These are phyloP conservation scores for Bungarus multicinctus DNA, from an alignment of 2,113 vertebrate genomes.

Conservation along the genomic window DNA sequence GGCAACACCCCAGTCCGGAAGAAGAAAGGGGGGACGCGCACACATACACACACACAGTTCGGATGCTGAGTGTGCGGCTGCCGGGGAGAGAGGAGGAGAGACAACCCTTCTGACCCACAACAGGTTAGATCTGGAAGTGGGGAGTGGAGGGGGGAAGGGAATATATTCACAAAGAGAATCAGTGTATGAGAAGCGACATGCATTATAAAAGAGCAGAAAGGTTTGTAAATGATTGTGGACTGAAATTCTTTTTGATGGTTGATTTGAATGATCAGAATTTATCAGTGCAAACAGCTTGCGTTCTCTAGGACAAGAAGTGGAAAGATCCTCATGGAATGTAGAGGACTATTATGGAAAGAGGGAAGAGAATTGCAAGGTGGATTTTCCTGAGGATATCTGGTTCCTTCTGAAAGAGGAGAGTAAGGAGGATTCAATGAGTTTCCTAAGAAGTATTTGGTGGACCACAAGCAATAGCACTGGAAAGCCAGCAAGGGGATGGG, in stretches of 20 bases:
- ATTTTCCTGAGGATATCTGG: neutral
- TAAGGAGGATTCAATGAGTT: neutral
- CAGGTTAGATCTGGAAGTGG: neutral
- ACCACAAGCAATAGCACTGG: neutral
- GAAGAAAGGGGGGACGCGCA: neutral
- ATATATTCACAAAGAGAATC: neutral
- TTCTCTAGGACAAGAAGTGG: neutral
- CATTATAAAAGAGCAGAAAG: too few relatives aligned
- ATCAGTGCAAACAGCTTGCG: neutral
- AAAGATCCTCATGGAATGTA: neutral
- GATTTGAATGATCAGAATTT: too few relatives aligned
- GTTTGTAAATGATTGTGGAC: neutral
- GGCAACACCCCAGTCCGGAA: constrained; percentile 25
- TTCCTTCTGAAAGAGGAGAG: neutral
- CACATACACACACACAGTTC: neutral
- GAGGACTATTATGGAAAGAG: neutral
- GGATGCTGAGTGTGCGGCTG: neutral
- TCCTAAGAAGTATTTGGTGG: neutral
- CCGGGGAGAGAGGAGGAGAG: neutral
- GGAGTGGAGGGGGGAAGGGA: neutral
- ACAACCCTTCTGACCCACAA: constrained; percentile 2
- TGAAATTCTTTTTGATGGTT: neutral
- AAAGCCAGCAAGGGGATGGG: neutral
- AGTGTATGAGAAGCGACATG: neutral
- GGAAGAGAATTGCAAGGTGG: neutral